phyloP scores from a whole-genome alignment of 2,113 vertebrate species.

The Tachuris rubrigastra region DNA sequence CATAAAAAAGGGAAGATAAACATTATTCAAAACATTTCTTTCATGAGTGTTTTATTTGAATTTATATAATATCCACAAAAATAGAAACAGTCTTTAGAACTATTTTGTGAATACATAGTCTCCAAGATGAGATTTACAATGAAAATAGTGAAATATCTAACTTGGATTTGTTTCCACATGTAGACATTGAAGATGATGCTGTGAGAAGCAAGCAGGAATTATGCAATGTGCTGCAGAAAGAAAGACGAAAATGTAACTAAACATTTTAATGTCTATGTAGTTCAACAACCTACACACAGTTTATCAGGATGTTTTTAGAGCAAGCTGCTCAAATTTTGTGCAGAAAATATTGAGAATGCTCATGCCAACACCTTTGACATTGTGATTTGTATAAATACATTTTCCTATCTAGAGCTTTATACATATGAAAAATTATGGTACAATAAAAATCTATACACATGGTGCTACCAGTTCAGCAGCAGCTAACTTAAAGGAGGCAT shows the following conservation, averaged over 20 bases:
- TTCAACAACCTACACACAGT: constrained; percentile 30
- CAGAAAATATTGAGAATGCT: constrained; percentile 27
- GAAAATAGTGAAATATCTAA: constrained; percentile 43
- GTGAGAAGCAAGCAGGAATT: constrained; percentile 55
- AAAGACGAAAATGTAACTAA: constrained; percentile 30
- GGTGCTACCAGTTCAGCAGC: constrained; percentile 42
- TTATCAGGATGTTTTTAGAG: constrained; percentile 23
- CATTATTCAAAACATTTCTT: not conserved
- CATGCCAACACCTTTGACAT: constrained; percentile 3
- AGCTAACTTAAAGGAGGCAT: constrained; percentile 38
- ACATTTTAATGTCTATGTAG: constrained; percentile 4
- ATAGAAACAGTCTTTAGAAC: constrained; percentile 58
- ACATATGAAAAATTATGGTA: constrained; percentile 68
- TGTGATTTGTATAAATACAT: constrained; percentile 27
- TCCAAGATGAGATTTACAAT: constrained; percentile 48
- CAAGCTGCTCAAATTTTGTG: not conserved
- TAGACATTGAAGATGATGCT: constrained; percentile 12
- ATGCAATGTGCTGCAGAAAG: constrained; percentile 38
- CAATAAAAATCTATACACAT: constrained; percentile 67
- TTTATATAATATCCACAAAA: constrained; percentile 57
- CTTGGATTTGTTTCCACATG: constrained; percentile 4
- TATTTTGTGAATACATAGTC: constrained; percentile 54
- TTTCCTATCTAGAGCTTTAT: constrained; percentile 54
- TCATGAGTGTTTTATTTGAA: constrained; percentile 70
- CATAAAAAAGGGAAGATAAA: not conserved